Base-by-base conservation (phyloP, 2,113 vertebrate species). In the Pachypanchax playfairii region DNA sequence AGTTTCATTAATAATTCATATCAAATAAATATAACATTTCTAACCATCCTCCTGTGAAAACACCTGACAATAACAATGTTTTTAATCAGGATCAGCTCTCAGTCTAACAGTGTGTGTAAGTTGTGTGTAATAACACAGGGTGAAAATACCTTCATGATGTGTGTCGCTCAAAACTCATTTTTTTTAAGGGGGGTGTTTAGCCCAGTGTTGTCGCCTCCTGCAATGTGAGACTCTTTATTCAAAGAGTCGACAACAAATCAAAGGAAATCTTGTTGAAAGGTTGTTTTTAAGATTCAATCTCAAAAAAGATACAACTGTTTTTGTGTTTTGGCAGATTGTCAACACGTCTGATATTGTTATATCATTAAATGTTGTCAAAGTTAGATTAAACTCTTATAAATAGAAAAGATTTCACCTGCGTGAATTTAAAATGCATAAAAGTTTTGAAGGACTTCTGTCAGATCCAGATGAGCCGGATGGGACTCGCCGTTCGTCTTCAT, bases 1-100 rank as follows among this genome's bases (percentile, higher is more conserved):
- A 28, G 8, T 20, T 62, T 41, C 11, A 53, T 70, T 54, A 52
- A 62, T 62, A 48, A 62, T 61, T 55, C 35, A 59, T 24, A 21
- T 20, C 4, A 55, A 50, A 56, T 50, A 51, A 51, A 66, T 9
- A 24, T 35, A 38, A 52, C 28, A 65, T 61, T 61, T 18, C 24
- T 54, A 7, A 51, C 11, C 17, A 62, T 35, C 13, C 61, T 65
- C 59, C 8, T 14, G 22, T 42, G 26, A 24, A 47, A 65, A 31
- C 26, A 43, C 49, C 21, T 1, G 10, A 53, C 21, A 35, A 5
- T 51, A 49, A 44, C 50, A 53, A 3, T 52, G n/a, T 11, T 53
- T 53, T 53, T 31, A 15, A 33, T 31, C 26, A 6, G n/a, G 20
- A 13, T 51, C n/a, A 28, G 25, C 24, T 7, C 26, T 5, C 6